Evolutionary conservation across 2,797 vertebrate species (phyloP), one percentile per base, ranked within the genome.

Genomic region (Ateles fusciceps): DNA sequence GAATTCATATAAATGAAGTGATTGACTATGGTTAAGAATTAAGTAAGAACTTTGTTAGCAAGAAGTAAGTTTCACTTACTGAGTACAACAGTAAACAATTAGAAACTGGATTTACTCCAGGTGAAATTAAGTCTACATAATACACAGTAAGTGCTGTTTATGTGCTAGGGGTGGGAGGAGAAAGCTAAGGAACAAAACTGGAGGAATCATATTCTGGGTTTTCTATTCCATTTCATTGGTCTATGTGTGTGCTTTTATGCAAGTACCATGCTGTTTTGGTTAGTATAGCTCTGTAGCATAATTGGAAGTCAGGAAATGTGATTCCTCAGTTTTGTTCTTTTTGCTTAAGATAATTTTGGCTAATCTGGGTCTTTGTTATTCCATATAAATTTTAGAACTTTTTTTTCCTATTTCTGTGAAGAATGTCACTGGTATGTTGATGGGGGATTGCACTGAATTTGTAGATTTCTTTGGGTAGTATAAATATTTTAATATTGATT

Each of bases 81-180:
- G 0, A 64, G 10, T 17, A 84, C 11, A 22, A 89, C 2, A 55
- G 14, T 24, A 80, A 91, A 5, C 30, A 68, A 75, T 7, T 30
- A 42, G 10, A 44, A 78, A 75, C 13, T 36, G 14, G 5, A 24
- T 91, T 91, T 33, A 86, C 42, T 88, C 21, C 61, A 28, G 30
- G 1, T 90, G 44, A 85, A 89, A 21, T 26, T 59, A 74, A 72
- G 22, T 36, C 50, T 85, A 42, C 21, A 39, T 2, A 13, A 4
- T 24, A 19, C 52, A 4, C 5, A n/a, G 44, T 81, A 30, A 80
- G 14, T 33, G 3, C 50, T 55, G 11, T 76, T 28, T 72, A 83
- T 21, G 4, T 30, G 3, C 15, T 36, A 12, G 4, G 6, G 5
- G 26, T n/a, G 9, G 14, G 26, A 13, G 22, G 2, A 68, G 24